phyloP scores from a whole-genome alignment of 2,113 vertebrate genomes.

The Macaca mulatta region DNA sequence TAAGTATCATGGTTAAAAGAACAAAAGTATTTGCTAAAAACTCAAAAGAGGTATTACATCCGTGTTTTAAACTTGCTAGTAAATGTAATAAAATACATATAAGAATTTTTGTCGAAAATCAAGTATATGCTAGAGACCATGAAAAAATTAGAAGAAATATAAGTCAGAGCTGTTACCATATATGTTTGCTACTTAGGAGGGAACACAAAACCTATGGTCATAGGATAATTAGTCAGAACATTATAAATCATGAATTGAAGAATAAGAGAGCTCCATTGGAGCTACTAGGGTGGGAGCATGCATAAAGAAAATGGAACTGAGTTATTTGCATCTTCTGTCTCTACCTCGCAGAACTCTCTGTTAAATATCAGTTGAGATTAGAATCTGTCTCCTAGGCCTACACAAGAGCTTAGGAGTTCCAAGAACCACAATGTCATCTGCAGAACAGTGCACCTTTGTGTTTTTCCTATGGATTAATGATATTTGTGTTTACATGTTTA shows the following conservation, averaged over 20 bases:
- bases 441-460: background rate
- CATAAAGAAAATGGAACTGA: background rate
- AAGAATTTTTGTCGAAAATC: constrained; percentile 23
- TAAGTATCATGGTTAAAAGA: background rate
- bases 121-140: background rate
- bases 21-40: background rate
- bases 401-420: background rate
- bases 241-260: background rate
- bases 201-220: background rate
- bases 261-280: background rate
- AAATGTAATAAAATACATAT: background rate
- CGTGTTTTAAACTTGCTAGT: background rate
- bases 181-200: background rate
- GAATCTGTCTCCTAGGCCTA: background rate
- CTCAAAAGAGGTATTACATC: background rate
- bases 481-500: background rate
- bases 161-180: background rate
- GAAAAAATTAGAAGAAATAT: background rate
- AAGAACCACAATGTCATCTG: background rate
- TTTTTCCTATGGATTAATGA: background rate
- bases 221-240: background rate
- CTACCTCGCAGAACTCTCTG: background rate
- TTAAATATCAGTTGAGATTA: background rate
- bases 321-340: background rate
- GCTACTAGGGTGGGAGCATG: background rate